These are phyloP conservation scores for Trididemnum miniatum DNA, from an alignment of 23 tunicate genomes.

Conservation along the genomic window DNA sequence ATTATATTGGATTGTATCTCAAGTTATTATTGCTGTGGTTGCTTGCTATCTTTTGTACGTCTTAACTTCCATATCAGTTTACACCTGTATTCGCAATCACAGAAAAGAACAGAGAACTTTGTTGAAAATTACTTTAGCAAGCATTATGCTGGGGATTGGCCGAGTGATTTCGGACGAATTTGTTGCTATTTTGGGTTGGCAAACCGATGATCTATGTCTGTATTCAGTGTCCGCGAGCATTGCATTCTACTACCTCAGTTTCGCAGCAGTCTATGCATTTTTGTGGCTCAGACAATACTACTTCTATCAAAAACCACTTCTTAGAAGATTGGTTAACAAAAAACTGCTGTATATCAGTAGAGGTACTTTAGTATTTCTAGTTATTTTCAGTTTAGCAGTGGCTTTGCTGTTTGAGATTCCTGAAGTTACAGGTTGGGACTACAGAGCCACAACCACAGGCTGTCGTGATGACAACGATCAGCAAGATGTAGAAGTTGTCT, in stretches of 20 bases:
- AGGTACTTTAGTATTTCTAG: constrained; percentile 28
- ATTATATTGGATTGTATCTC: constrained; percentile 64
- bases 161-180: constrained; percentile 47
- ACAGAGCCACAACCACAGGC: constrained; percentile 58
- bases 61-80: neutral
- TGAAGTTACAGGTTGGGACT: constrained; percentile 54
- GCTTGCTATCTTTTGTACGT: neutral
- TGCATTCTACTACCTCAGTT: constrained; percentile 32
- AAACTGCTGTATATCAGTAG: constrained; percentile 38
- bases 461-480: constrained; percentile 58
- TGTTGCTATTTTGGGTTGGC: constrained; percentile 69
- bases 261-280: constrained; percentile 47
- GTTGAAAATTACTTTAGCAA: neutral
- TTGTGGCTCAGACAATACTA: constrained; percentile 72
- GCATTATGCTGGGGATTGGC: neutral
- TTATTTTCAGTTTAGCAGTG: constrained; percentile 24
- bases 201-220: constrained; percentile 27
- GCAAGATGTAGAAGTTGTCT: constrained; percentile 46
- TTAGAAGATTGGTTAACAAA: constrained; percentile 26
- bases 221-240: constrained; percentile 37
- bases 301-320: constrained; percentile 45
- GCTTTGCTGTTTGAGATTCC: constrained; percentile 51
- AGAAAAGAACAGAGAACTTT: neutral
- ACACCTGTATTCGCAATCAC: neutral
- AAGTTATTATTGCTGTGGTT: constrained; percentile 29